phyloP scores from a whole-genome alignment of 2,888 invertebrate genomes.

The Troides helena region DNA sequence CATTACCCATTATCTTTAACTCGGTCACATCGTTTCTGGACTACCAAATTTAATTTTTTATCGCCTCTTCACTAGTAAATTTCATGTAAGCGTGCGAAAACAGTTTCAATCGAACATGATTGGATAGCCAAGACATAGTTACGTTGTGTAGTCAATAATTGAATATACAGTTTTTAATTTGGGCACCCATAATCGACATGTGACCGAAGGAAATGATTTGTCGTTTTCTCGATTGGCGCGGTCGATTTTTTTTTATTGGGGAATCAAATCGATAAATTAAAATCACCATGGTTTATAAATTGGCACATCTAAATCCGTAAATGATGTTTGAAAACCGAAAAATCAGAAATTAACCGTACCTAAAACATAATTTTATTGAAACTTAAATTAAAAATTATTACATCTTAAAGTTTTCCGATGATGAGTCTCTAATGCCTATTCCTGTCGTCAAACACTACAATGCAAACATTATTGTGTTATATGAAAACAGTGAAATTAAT shows the following conservation, averaged over 20 bases:
- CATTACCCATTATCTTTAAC: slow-evolving; percentile 71
- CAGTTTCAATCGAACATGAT: slow-evolving; percentile 40
- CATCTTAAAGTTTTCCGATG: too few species aligned
- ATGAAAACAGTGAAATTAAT: too few species aligned
- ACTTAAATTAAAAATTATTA: neutral
- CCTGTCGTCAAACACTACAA: too few species aligned
- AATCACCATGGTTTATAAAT: slow-evolving; percentile 4
- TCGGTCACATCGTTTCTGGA: slow-evolving; percentile 73
- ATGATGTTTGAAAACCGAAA: neutral
- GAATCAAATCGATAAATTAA: slow-evolving; percentile 15
- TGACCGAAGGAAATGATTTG: slow-evolving; percentile 33
- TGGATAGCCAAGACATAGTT: slow-evolving; percentile 34
- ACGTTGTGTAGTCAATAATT: slow-evolving; percentile 43
- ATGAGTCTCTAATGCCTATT: too few species aligned
- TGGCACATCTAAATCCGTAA: neutral
- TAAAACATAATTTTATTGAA: neutral
- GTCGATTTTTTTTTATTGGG: slow-evolving; percentile 2
- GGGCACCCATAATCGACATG: slow-evolving; percentile 40
- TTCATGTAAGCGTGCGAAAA: slow-evolving; percentile 66
- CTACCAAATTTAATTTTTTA: slow-evolving; percentile 69
- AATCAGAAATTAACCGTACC: neutral
- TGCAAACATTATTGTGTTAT: too few species aligned
- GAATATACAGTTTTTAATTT: slow-evolving; percentile 43
- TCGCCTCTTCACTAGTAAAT: slow-evolving; percentile 51
- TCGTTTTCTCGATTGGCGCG: slow-evolving; percentile 19